phyloP scores from a whole-genome alignment of 2,797 vertebrate species.

The Microhierax caerulescens region DNA sequence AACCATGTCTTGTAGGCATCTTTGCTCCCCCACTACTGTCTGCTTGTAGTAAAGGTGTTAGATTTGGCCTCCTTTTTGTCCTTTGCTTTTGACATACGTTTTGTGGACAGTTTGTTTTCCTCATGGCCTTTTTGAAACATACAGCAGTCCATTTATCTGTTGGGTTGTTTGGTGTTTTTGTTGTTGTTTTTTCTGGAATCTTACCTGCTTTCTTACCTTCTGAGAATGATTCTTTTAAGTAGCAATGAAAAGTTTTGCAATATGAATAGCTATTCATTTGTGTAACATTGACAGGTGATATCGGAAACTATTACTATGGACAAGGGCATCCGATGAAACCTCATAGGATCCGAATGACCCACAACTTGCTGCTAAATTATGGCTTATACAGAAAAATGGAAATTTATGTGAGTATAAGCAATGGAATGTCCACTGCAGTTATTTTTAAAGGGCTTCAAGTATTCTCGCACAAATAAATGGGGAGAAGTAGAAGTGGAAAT shows the following conservation, averaged over 20 bases:
- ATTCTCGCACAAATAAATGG: not conserved
- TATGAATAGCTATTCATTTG: not conserved
- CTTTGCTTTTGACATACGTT: not conserved
- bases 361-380: conserved; percentile 96
- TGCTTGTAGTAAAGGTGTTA: not conserved
- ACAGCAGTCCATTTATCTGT: not conserved
- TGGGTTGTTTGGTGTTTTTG: not conserved
- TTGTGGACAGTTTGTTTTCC: not conserved
- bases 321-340: conserved; percentile 96
- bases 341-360: conserved; percentile 95
- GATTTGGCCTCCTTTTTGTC: not conserved
- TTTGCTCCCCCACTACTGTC: not conserved
- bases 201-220: not conserved
- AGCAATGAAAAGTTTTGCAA: not conserved
- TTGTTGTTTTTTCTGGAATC: not conserved
- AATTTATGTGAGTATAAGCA: conserved; percentile 88
- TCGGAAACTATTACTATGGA: conserved; percentile 94
- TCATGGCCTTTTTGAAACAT: not conserved
- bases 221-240: not conserved
- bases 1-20: not conserved
- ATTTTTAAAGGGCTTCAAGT: not conserved
- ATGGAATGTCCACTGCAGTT: not conserved
- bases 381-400: conserved; percentile 97
- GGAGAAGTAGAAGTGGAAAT: not conserved
- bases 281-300: conserved; percentile 83